Conservation (phyloP, 2,888 invertebrate genomes). For the Drosophila barbarae region DNA sequence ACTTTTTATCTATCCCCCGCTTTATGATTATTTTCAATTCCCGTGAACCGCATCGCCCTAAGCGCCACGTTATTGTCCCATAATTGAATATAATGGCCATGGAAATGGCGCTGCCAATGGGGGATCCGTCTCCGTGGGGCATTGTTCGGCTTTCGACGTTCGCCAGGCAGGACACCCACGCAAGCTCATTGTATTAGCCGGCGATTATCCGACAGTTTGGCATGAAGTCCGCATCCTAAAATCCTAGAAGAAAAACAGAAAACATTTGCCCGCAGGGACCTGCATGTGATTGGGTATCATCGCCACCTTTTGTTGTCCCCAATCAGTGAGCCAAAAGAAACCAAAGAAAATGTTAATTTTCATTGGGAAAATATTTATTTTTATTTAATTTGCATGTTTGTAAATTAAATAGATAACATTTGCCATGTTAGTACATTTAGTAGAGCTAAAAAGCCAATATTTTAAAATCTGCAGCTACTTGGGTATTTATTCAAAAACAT, state of each 20-base stretch:
- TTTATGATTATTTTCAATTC: conserved; percentile 72
- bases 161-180: conserved; percentile 13
- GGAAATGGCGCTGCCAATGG: conserved; percentile 59
- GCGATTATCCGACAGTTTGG: conserved; percentile 67
- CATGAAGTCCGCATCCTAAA: conserved; percentile 55
- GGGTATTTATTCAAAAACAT: neutral
- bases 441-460: neutral
- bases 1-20: conserved; percentile 57
- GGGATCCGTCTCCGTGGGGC: conserved; percentile 62
- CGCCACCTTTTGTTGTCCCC: neutral
- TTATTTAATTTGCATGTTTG: neutral
- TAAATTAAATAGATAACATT: neutral
- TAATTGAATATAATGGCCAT: conserved; percentile 74
- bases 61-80: conserved; percentile 72
- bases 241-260: conserved; percentile 11
- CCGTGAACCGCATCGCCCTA: conserved; percentile 63
- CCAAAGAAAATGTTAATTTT: neutral
- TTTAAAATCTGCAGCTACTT: neutral
- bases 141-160: conserved; percentile 35
- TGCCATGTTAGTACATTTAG: neutral
- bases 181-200: conserved; percentile 59
- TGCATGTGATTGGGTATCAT: conserved; percentile 27
- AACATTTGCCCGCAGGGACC: conserved; percentile 14
- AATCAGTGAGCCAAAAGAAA: neutral
- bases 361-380: neutral